Base-by-base conservation (phyloP, 2,797 vertebrate genomes). In the Parauchenoglanis ngamensis region DNA sequence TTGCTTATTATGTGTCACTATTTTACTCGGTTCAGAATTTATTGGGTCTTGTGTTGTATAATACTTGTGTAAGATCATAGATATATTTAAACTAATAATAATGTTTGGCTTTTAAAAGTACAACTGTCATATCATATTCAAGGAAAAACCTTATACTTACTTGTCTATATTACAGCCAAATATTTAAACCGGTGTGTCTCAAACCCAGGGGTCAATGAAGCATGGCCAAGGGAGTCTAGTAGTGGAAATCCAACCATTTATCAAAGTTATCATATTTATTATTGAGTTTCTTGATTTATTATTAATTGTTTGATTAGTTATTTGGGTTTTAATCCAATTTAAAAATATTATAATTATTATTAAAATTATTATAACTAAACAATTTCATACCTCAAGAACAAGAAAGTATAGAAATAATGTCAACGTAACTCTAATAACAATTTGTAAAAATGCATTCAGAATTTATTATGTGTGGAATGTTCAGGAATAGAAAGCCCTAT, bases 1-100 rank as follows among this genome's bases (percentile, higher is more conserved):
- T 15, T 78, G 7, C 57, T 80, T 23, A 65, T 68, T 90, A 56
- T 88, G 68, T 86, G 59, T 86, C 63, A 54, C 86, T 73, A 7
- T 52, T 81, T 76, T 7, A 28, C 84, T n/a, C 79, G 77, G 89
- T 23, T 61, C 49, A 61, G 35, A 15, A 12, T 19, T 56, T 70
- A 23, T 35, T 49, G 81, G n/a, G 49, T 11, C 44, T 23, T 88
- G 75, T 78, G 56, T 25, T 59, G 56, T 23, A 2, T 40, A 59
- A 59, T 78, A 35, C 28, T 40, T 40, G 40, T 40, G 40, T 40
- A 40, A 40, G 40, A 40, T 40, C 40, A 40, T 40, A 40, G 3
- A 40, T 40, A 40, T 40, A 40, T 40, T 40, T 40, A 44, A 21
- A 73, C 12, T 46, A 73, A 54, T 17, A 54, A 77, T 54, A 0